Base-by-base conservation (phyloP, 2,113 vertebrate genomes). In the Semicossyphus pulcher region DNA sequence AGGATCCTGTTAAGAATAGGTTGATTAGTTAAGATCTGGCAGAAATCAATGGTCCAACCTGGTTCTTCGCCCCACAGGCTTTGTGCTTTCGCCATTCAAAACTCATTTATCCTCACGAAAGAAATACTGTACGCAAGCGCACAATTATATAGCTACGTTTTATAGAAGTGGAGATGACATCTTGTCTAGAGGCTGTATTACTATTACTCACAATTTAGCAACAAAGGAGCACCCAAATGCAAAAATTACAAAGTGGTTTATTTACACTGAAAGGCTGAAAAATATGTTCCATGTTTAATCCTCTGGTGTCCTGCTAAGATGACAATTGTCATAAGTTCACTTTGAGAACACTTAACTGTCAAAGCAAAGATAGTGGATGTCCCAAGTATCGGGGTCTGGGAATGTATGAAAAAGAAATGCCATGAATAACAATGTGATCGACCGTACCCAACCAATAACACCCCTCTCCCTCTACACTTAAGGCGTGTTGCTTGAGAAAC, bases 251-350 rank as follows among this genome's bases (percentile, higher is more conserved):
- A n/a, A n/a, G n/a, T n/a, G n/a, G n/a, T n/a, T n/a, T n/a, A n/a
- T n/a, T n/a, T n/a, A n/a, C n/a, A 34, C 36, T 63, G 26, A 47
- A 72, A 47, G 42, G 42, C 25, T 39, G n/a, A 37, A 56, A 34
- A 18, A 18, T 41, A 12, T 52, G 28, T 39, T 37, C n/a, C 5
- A 37, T 57, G 3, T n/a, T n/a, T n/a, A 16, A 15, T 32, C 20
- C 20, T 73, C 5, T 28, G 15, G 6, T 1, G 3, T 45, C 14
- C 57, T 2, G 1, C 31, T 21, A 3, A 16, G 9, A 44, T 25
- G 2, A 67, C 15, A 7, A 31, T 42, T 60, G 26, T 52, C 23
- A 47, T 29, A 32, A 31, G 12, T 11, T 16, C 42, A 16, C 12
- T 68, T 53, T 44, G 18, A 48, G 16, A n/a, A n/a, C n/a, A n/a